Evolutionary conservation across 2,113 vertebrate genomes (phyloP).

Genomic region (Marcusenius ussheri): DNA sequence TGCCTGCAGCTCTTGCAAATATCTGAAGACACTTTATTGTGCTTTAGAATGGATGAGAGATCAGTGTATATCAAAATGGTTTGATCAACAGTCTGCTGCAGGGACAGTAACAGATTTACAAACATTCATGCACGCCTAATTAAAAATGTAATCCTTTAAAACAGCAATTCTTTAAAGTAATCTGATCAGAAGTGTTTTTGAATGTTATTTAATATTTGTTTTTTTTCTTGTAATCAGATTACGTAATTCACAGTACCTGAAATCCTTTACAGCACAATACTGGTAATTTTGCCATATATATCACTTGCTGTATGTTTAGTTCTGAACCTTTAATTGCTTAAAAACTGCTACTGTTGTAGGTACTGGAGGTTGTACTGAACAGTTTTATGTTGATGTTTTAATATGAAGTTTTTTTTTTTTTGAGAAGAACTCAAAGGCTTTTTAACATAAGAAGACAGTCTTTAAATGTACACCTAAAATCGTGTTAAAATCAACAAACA

Average conservation of each 20-base stretch:
- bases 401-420: background rate
- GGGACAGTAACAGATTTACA: background rate
- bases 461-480: background rate
- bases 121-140: background rate
- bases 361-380: background rate
- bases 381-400: background rate
- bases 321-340: background rate
- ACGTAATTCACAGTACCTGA: background rate
- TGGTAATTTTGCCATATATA: background rate
- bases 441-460: background rate
- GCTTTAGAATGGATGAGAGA: background rate
- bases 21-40: background rate
- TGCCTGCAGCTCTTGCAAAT: background rate
- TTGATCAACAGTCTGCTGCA: background rate
- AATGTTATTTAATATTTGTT: background rate
- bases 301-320: background rate
- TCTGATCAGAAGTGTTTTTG: background rate
- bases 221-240: background rate
- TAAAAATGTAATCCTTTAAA: background rate
- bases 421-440: background rate
- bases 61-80: background rate
- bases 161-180: background rate
- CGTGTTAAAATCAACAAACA: background rate
- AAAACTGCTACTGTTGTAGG: background rate
- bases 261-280: background rate